Evolutionary conservation across 2,888 invertebrate genomes (phyloP).

Genomic region (Noctua pronuba): DNA sequence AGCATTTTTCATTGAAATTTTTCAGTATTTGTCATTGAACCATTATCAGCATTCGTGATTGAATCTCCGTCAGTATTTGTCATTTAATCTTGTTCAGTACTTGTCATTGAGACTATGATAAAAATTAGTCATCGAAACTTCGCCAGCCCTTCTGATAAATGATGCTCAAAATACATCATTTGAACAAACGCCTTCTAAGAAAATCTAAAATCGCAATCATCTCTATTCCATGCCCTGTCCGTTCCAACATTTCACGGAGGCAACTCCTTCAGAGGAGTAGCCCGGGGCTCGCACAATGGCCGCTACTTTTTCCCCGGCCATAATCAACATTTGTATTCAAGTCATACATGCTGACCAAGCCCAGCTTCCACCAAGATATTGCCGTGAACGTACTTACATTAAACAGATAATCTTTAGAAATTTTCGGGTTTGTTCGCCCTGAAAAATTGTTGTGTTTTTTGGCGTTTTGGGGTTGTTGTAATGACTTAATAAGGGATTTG

Average conservation of each 20-base stretch:
- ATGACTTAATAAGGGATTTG: conserved; percentile 29
- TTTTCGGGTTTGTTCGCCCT: conserved; percentile 47
- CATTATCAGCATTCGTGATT: neutral
- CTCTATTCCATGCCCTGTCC: conserved; percentile 66
- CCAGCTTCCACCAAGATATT: conserved; percentile 58
- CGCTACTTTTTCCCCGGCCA: conserved; percentile 87
- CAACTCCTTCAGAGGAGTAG: conserved; percentile 85
- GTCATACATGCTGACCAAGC: conserved; percentile 71
- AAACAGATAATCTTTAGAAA: conserved; percentile 64
- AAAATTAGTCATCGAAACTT: neutral
- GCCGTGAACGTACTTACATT: conserved; percentile 54
- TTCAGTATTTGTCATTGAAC: neutral
- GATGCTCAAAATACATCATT: neutral
- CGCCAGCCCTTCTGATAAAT: neutral
- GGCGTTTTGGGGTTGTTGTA: conserved; percentile 4
- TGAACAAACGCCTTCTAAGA: neutral
- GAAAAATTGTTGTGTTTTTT: conserved; percentile 4
- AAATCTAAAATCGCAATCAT: neutral
- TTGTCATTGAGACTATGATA: neutral
- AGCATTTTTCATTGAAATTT: neutral
- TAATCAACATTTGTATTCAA: conserved; percentile 89
- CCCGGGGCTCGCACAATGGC: conserved; percentile 84
- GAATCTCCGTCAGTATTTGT: neutral
- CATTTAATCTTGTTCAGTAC: neutral
- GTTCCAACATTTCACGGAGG: conserved; percentile 69